These are phyloP conservation scores for Ophonus ardosiacus DNA, from an alignment of 2,888 invertebrate species.

Conservation along the genomic window DNA sequence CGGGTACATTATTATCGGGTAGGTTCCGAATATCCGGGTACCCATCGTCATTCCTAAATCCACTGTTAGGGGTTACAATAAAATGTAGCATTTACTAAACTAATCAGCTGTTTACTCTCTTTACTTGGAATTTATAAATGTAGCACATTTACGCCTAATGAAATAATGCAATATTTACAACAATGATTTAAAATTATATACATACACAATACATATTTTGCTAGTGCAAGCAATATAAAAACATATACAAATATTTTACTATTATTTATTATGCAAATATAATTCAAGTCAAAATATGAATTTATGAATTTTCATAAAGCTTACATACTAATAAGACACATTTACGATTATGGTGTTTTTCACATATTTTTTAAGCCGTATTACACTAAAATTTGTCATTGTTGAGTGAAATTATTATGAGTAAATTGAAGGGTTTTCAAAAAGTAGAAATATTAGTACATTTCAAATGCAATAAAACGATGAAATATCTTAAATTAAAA, in stretches of 20 bases:
- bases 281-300: conserved; percentile 3
- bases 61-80: neutral
- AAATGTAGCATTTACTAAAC: conserved; percentile 10
- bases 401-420: neutral
- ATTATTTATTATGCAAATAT: conserved; percentile 17
- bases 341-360: neutral
- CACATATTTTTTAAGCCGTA: conserved; percentile 2
- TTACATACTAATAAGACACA: conserved; percentile 30
- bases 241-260: conserved; percentile 6
- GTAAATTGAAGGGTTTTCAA: no score
- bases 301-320: neutral
- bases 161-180: conserved; percentile 42
- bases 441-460: neutral
- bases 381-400: neutral
- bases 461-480: conserved; percentile 5
- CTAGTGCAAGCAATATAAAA: conserved; percentile 12
- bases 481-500: conserved; percentile 14
- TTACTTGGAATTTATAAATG: conserved; percentile 32
- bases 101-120: conserved; percentile 26
- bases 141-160: conserved; percentile 33
- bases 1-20: no score
- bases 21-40: no score
- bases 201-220: conserved; percentile 4
- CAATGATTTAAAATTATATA: conserved; percentile 31
- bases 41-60: no score